A percentile compares a stretch with the other conserved stretches of the same genome.
Evolutionary conservation across 2,888 invertebrate species (phyloP).

Genomic region (Macrosiphum euphorbiae): DNA sequence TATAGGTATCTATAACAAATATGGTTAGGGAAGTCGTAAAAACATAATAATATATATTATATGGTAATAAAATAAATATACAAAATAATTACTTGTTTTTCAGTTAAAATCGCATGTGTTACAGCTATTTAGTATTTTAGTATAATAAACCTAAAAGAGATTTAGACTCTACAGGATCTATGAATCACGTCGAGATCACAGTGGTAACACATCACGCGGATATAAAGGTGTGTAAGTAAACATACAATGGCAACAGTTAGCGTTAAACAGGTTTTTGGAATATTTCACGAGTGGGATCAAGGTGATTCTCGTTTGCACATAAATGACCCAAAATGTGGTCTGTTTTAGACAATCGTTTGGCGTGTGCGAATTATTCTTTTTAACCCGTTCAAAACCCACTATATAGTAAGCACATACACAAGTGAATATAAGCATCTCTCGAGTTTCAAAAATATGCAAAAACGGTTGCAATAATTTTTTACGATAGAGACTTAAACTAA

Average conservation of each 20-base stretch:
- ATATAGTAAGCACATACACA: background rate
- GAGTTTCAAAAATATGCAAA: conserved; percentile 22
- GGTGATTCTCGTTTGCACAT: conserved; percentile 49
- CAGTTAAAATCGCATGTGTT: conserved; percentile 18
- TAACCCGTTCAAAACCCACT: background rate
- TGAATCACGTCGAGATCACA: conserved; percentile 27
- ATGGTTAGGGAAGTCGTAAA: background rate
- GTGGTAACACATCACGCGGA: conserved; percentile 30
- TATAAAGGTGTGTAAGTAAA: conserved; percentile 29
- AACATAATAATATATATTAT: background rate
- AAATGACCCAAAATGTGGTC: conserved; percentile 52
- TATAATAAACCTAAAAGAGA: conserved; percentile 26
- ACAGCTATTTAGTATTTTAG: conserved; percentile 18
- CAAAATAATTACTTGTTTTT: conserved; percentile 3
- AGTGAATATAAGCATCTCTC: background rate
- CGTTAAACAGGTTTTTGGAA: conserved; percentile 52
- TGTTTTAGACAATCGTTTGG: conserved; percentile 34
- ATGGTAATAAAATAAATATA: background rate
- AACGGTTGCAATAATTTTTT: conserved; percentile 27
- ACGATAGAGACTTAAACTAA: conserved; percentile 32
- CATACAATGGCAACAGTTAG: conserved; percentile 48
- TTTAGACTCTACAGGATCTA: conserved; percentile 44
- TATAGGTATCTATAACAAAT: background rate
- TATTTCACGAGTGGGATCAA: conserved; percentile 44
- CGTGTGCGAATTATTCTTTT: background rate